Evolutionary conservation across 2,888 invertebrate genomes (phyloP), one percentile per base, ranked within the genome.

Genomic region (Busseola fusca): DNA sequence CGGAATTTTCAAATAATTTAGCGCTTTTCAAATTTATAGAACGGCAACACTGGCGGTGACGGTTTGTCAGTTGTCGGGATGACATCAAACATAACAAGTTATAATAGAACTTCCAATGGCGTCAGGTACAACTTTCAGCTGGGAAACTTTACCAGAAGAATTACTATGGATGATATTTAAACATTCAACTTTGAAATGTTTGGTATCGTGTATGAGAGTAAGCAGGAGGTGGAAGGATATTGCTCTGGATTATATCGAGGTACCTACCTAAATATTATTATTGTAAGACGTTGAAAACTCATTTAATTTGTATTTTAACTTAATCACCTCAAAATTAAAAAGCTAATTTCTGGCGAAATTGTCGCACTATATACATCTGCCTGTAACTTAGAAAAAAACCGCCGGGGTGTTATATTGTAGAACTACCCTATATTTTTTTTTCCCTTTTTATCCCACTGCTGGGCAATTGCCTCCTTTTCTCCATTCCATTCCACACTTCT

Each of bases 71-170:
- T n/a, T n/a, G n/a, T n/a, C n/a, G n/a, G n/a, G n/a, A n/a, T n/a
- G n/a, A n/a, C n/a, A n/a, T n/a, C n/a, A n/a, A n/a, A n/a, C n/a
- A n/a, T n/a, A n/a, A n/a, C n/a, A n/a, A n/a, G n/a, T n/a, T n/a
- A n/a, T n/a, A n/a, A 30, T 74, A 25, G 25, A 69, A 42, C 18
- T 18, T 62, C 1, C 14, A 42, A 59, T 64, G 60, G 16, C 50
- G 14, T 42, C 27, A 27, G 14, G 12, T 40, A 59, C 37, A 48
- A 30, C 50, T 59, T 18, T 75, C 12, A 54, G 48, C 66, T 91
- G 89, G 90, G 82, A 82, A 62, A 52, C 57, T 54, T 88, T 89
- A 74, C 88, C 92, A 16, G 59, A 80, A 27, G 93, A 93, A 80
- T 74, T 93, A 34, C 52, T 91, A 16, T 34, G 87, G 5, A 62